Conservation (phyloP, 1,140 invertebrate species). For the Chironomus tepperi region DNA sequence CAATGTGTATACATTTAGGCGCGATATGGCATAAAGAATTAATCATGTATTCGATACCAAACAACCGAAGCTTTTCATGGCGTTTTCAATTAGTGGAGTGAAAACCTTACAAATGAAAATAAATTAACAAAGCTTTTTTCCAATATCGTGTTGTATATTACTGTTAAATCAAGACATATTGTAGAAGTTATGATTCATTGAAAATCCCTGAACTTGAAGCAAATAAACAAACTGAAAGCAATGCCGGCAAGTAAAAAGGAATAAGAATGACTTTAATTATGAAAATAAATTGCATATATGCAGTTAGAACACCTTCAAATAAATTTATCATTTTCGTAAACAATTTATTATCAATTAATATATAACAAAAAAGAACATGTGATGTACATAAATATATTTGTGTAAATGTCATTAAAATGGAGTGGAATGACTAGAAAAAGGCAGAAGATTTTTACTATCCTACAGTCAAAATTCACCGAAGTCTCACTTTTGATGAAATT, state of each 20-base stretch:
- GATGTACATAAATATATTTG: no score
- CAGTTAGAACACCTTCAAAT: neutral
- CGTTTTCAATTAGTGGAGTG: neutral
- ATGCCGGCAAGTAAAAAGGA: no score
- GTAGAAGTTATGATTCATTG: no score
- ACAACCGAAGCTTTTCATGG: neutral
- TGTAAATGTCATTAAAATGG: neutral
- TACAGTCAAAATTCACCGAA: neutral
- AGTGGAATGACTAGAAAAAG: neutral
- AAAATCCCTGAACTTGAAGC: no score
- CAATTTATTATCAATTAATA: slow-evolving; percentile 25
- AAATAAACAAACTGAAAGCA: no score
- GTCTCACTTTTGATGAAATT: slow-evolving; percentile 35
- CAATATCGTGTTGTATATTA: no score
- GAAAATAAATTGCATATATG: no score
- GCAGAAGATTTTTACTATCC: neutral
- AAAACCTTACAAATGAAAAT: no score
- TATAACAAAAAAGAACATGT: neutral
- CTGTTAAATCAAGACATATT: no score
- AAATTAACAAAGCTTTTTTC: no score
- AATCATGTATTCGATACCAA: neutral
- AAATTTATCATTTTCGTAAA: slow-evolving; percentile 25
- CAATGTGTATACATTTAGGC: neutral
- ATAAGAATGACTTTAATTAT: no score
- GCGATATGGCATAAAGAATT: neutral